A percentile compares a stretch with the other conserved stretches of the same genome.
Conservation (phyloP, 2,888 invertebrate species). For the Drosophila borealis region DNA sequence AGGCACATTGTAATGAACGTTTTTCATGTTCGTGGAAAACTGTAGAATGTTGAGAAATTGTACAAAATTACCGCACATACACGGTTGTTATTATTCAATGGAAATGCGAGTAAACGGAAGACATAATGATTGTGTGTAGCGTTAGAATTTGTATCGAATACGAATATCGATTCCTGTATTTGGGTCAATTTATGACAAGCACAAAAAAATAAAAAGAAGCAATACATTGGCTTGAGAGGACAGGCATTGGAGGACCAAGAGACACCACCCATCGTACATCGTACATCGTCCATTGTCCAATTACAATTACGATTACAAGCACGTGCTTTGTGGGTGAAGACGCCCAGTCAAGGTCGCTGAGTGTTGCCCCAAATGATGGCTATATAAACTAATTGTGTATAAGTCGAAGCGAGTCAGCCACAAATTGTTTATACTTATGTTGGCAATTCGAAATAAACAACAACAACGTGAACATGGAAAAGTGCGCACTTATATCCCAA, state of each 20-base stretch:
- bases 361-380: slow-evolving; percentile 15
- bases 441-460: slow-evolving; percentile 43
- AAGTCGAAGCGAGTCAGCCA: slow-evolving; percentile 12
- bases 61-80: slow-evolving; percentile 24
- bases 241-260: slow-evolving; percentile 30
- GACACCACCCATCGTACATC: slow-evolving; percentile 20
- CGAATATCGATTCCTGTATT: slow-evolving; percentile 40
- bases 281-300: slow-evolving; percentile 14
- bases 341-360: slow-evolving; percentile 36
- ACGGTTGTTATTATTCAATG: slow-evolving; percentile 23
- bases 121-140: not conserved
- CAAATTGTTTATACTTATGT: slow-evolving; percentile 48
- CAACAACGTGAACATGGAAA: slow-evolving; percentile 3
- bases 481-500: slow-evolving; percentile 39
- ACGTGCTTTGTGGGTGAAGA: slow-evolving; percentile 16
- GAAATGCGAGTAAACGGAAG: slow-evolving; percentile 24
- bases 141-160: not conserved
- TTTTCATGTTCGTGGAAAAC: slow-evolving; percentile 39
- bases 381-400: slow-evolving; percentile 40
- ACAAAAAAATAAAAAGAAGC: not conserved
- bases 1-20: slow-evolving; percentile 33
- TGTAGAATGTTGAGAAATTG: slow-evolving; percentile 19
- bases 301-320: slow-evolving; percentile 31
- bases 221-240: slow-evolving; percentile 5
- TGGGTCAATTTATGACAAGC: slow-evolving; percentile 37